Evolutionary conservation across 2,888 invertebrate genomes (phyloP), one percentile per base, ranked within the genome.

Genomic region (Andrena haemorrhoa): DNA sequence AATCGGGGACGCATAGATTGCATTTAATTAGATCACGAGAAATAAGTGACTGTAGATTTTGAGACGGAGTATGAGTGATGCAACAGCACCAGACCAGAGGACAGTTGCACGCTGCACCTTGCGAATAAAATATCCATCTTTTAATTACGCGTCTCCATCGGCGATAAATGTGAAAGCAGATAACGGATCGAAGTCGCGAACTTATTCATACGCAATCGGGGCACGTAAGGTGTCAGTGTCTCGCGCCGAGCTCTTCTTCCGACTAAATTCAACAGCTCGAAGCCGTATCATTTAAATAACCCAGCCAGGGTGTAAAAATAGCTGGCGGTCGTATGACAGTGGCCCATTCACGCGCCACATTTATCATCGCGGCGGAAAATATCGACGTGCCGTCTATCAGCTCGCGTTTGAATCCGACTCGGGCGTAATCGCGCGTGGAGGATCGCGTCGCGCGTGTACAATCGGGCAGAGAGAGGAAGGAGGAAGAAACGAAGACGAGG

Each of bases 321-420:
- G 53, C 20, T 33, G 20, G n/a, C 33, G 58, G 20, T 31, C 61
- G 60, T 33, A n/a, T 33, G 31, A 16, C n/a, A 61, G 60, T 49
- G 31, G 16, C 53, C 53, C 35, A 33, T 68, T 53, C 68, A 53
- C 33, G 51, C 23, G 29, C 33, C 4, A 20, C 33, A 53, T 68
- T 68, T 53, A 68, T 69, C 56, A 56, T 58, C 69, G 56, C 26
- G 26, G 56, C 10, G 26, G 69, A 23, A 20, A 8, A 33, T 56
- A 56, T 56, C 69, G 56, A 63, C 61, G 31, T 31, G 63, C 47
- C 31, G 71, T 69, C 64, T 29, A 29, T 73, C 76, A 60, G 63
- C 60, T 23, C 53, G 61, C 71, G 56, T 68, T 79, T 53, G 53
- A 80, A 78, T 73, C 77, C 60, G 70, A 77, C 72, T 83, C 65